Percentiles rank a stretch among this genome's conserved stretches.
These are phyloP conservation scores for Aphelenchoides bicaudatus DNA, from an alignment of 2,888 invertebrate genomes.

Conservation along the genomic window DNA sequence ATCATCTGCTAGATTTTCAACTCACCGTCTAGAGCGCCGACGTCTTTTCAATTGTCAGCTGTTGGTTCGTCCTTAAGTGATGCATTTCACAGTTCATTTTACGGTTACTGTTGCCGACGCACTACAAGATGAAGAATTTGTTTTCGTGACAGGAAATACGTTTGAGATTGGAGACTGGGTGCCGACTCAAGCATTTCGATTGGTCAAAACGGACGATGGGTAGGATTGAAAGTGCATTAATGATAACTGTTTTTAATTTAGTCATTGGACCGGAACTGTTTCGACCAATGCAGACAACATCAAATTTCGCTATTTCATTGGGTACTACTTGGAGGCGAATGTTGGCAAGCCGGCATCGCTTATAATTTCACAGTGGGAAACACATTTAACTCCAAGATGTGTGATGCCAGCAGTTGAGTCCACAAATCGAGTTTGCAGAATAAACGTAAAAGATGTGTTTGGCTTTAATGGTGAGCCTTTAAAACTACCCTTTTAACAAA, in stretches of 20 bases:
- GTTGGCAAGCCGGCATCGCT: conserved; percentile 28
- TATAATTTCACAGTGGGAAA: conserved; percentile 41
- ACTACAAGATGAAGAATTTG: conserved; percentile 38
- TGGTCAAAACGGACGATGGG: conserved; percentile 36
- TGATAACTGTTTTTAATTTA: conserved; percentile 6
- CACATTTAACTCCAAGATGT: conserved; percentile 33
- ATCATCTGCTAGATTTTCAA: too few relatives aligned
- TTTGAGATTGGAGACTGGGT: conserved; percentile 51
- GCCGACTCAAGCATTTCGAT: conserved; percentile 41
- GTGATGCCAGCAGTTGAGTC: conserved; percentile 41
- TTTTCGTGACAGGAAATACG: conserved; percentile 50
- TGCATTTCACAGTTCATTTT: conserved; percentile 44
- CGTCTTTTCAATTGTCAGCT: too few relatives aligned
- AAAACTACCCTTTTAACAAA: conserved; percentile 16
- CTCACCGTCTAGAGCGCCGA: too few relatives aligned
- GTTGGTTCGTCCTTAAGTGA: too few relatives aligned
- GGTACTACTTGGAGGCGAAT: conserved; percentile 48
- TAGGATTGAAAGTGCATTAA: conserved; percentile 23
- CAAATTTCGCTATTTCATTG: conserved; percentile 57
- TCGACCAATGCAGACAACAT: conserved; percentile 32
- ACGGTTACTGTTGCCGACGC: conserved; percentile 43
- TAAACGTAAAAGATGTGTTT: conserved; percentile 41
- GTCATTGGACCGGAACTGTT: conserved; percentile 43
- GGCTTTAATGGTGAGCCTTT: conserved; percentile 35
- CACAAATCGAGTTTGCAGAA: conserved; percentile 37